Conservation (phyloP, 2,888 invertebrate species). For the Rhingia campestris region DNA sequence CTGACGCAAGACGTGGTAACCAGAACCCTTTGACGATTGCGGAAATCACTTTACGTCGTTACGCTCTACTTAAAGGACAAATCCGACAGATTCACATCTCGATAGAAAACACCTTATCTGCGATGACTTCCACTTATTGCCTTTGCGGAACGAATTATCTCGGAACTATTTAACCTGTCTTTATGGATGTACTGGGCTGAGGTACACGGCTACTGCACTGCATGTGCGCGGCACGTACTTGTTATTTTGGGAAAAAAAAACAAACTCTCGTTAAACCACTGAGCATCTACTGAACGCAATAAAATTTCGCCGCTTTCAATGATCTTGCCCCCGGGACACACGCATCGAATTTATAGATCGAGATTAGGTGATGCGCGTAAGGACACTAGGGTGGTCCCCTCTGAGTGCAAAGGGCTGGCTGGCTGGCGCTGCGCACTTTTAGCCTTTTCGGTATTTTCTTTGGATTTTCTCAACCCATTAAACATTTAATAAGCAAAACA, state of each 20-base stretch:
- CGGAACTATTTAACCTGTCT: slow-evolving; percentile 1
- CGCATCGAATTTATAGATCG: slow-evolving; percentile 64
- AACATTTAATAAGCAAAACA: slow-evolving; percentile 74
- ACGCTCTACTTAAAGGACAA: too few relatives aligned
- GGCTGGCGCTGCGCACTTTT: slow-evolving; percentile 32
- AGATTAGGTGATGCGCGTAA: slow-evolving; percentile 57
- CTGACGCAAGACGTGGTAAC: too few relatives aligned
- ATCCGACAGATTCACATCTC: neutral
- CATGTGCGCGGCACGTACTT: slow-evolving; percentile 12
- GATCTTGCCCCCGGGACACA: slow-evolving; percentile 65
- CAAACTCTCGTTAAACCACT: slow-evolving; percentile 54
- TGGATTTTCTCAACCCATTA: slow-evolving; percentile 73
- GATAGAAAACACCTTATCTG: neutral
- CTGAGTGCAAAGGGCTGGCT: slow-evolving; percentile 40
- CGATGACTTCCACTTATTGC: neutral
- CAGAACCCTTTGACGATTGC: too few relatives aligned
- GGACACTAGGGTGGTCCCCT: slow-evolving; percentile 71
- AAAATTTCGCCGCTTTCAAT: slow-evolving; percentile 64
- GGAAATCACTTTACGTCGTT: too few relatives aligned
- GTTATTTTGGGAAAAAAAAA: slow-evolving; percentile 31
- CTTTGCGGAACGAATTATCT: neutral
- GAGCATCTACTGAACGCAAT: slow-evolving; percentile 54
- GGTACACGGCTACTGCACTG: slow-evolving; percentile 4
- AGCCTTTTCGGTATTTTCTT: slow-evolving; percentile 60
- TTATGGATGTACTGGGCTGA: neutral